phyloP scores from a whole-genome alignment of 2,888 invertebrate species.

The Mythimna pallens region DNA sequence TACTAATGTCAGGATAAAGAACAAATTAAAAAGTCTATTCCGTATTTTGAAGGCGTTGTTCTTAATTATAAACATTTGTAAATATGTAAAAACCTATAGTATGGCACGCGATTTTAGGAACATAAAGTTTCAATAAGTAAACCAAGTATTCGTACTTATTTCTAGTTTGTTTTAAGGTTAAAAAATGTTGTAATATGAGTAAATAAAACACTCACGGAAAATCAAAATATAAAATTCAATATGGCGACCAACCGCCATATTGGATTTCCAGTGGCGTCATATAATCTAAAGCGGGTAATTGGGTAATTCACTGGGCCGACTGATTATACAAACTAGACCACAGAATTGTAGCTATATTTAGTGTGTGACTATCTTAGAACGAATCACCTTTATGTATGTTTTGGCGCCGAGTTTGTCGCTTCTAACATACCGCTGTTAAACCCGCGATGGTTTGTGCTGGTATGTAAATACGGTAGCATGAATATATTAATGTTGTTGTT shows the following conservation, averaged over 20 bases:
- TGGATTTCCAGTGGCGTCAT: background rate
- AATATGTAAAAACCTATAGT: background rate
- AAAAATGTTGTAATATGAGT: background rate
- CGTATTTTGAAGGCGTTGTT: background rate
- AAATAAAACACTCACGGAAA: background rate
- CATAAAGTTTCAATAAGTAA: background rate
- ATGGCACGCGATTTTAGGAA: slow-evolving; percentile 37
- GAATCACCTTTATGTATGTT: background rate
- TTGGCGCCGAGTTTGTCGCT: no score
- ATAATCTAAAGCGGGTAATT: background rate
- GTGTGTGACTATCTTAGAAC: background rate
- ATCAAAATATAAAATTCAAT: background rate
- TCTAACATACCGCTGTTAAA: no score
- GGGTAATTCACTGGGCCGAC: background rate
- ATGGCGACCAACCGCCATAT: slow-evolving; percentile 3
- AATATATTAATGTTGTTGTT: no score
- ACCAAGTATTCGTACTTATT: no score
- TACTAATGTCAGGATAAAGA: background rate
- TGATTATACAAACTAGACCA: no score
- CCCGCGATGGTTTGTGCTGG: no score
- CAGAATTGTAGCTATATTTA: background rate
- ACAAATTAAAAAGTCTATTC: background rate
- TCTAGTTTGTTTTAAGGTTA: background rate
- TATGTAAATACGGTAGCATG: no score
- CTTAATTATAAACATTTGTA: slow-evolving; percentile 2